Percentiles rank a stretch among this genome's conserved stretches.
phyloP scores from a whole-genome alignment of 2,888 invertebrate genomes.

The Chloroclystis v-ata region DNA sequence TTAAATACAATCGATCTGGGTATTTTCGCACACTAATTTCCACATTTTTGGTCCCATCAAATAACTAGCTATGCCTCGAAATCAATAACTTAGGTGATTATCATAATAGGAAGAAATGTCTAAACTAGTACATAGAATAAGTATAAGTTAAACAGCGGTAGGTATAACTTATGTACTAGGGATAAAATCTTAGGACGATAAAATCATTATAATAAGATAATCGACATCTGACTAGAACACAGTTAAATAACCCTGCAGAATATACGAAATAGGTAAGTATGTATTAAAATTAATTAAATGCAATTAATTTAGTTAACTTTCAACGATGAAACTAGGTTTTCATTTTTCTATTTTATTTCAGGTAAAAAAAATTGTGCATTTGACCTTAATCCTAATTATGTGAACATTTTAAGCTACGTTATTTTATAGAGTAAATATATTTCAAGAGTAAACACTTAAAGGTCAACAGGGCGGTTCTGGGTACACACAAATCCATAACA shows the following conservation, averaged over 20 bases:
- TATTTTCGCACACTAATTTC: constrained; percentile 35
- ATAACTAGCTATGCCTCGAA: constrained; percentile 68
- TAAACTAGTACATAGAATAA: constrained; percentile 21
- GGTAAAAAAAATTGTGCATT: constrained; percentile 21
- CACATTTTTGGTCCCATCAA: constrained; percentile 64
- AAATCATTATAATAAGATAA: constrained; percentile 16
- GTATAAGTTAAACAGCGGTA: constrained; percentile 5
- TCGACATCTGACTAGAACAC: constrained; percentile 52
- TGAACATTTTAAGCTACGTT: constrained; percentile 25
- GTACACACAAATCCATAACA: constrained; percentile 28
- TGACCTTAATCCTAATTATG: constrained; percentile 27
- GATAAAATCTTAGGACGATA: background rate
- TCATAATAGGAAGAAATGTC: constrained; percentile 11
- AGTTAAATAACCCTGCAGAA: constrained; percentile 53
- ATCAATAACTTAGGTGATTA: constrained; percentile 34
- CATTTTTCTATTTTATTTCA: constrained; percentile 10
- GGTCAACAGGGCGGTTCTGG: constrained; percentile 31
- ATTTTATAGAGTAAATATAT: constrained; percentile 30
- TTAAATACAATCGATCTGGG: constrained; percentile 44
- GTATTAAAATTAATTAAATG: constrained; percentile 31
- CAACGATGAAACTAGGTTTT: background rate
- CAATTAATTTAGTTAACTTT: constrained; percentile 17
- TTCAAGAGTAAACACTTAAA: constrained; percentile 32
- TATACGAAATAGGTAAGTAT: constrained; percentile 23
- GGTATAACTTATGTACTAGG: background rate